phyloP scores from a whole-genome alignment of 2,797 vertebrate species.

The Ciconia nigra region DNA sequence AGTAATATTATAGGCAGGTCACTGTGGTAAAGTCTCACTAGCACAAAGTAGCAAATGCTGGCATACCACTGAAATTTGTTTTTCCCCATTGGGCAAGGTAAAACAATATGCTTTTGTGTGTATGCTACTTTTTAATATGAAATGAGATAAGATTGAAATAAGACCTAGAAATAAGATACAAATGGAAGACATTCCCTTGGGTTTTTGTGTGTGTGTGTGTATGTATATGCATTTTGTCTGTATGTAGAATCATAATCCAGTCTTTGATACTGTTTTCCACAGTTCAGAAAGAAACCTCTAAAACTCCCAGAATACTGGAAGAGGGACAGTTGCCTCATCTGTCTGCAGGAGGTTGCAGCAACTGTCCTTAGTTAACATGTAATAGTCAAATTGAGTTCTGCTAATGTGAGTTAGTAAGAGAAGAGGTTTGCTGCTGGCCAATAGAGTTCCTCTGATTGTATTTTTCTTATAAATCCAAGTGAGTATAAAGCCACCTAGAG shows the following conservation, averaged over 20 bases:
- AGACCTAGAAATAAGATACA: neutral
- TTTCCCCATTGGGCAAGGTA: neutral
- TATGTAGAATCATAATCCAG: neutral
- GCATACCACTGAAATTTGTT: neutral
- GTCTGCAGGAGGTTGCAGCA: neutral
- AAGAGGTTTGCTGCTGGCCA: neutral
- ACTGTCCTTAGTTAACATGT: neutral
- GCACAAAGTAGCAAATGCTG: neutral
- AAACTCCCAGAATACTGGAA: neutral
- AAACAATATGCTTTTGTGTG: neutral
- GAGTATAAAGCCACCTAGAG: neutral
- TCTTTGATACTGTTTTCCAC: neutral
- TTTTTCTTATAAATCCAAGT: neutral
- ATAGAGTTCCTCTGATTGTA: neutral
- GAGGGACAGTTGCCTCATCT: neutral
- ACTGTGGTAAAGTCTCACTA: neutral
- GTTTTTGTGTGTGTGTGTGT: accelerated
- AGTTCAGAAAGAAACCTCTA: neutral
- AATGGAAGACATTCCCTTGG: neutral
- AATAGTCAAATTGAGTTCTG: neutral
- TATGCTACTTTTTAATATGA: neutral
- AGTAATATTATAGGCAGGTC: neutral
- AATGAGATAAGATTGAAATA: neutral
- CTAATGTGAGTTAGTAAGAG: neutral
- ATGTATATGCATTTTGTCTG: neutral